Evolutionary conservation across 2,113 vertebrate genomes (phyloP), one percentile per base, ranked within the genome.

Genomic region (rabbit (Oryctolagus cuniculus)): DNA sequence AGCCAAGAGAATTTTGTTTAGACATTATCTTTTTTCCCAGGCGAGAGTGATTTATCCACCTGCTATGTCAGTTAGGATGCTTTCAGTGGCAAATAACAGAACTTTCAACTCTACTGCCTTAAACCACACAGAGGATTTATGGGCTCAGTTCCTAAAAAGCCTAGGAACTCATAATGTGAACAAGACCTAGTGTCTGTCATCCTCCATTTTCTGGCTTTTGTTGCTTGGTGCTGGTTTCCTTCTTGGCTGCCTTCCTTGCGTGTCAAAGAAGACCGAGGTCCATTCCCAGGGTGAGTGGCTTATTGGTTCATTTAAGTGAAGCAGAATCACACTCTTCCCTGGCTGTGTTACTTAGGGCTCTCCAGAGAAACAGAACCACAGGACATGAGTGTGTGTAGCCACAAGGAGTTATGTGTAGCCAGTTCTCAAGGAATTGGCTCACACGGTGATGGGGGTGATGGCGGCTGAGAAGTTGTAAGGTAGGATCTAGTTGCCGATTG

Each of bases 31-130:
- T 96, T 92, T 69, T 86, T 95, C 69, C 78, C 4, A 51, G 73
- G n/a, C 73, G 24, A 89, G 64, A 90, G 88, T 92, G 73, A 96
- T 96, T 96, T 94, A 93, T 95, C 95, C 93, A 89, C 79, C 66
- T 22, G 25, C 49, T 90, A 29, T 72, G 73, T 93, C 90, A 84
- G 36, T 89, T 73, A 96, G 51, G 66, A 34, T 64, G 61, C 70
- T 88, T 94, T 88, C 51, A 90, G 92, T n/a, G 79, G 44, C 82
- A 94, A 83, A 93, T 83, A 92, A 87, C 69, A 85, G 63, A 88
- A 93, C 44, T 95, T 91, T 90, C 78, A 90, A 36, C 69, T 90
- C 63, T 53, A 17, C 55, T 83, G 74, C 51, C 73, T 95, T 93
- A 90, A 91, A 85, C 24, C 90, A 63, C 85, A 86, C 69, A 93